Evolutionary conservation across 2,797 vertebrate genomes (phyloP).

Genomic region (Coendou prehensilis): DNA sequence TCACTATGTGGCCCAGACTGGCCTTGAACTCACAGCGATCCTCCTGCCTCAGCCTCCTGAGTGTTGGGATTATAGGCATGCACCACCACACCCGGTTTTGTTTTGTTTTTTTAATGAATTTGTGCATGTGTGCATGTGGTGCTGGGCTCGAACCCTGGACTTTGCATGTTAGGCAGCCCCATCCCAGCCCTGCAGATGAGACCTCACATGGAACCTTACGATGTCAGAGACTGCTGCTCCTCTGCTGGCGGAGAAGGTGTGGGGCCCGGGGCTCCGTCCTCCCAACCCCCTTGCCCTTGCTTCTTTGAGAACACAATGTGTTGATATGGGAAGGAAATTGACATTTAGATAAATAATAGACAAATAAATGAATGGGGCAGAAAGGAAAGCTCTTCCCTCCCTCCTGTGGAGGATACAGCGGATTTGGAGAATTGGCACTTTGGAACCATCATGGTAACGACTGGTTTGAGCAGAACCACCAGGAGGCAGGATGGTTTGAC

Average conservation of each 20-base stretch:
- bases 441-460: neutral
- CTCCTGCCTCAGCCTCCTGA: neutral
- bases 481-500: neutral
- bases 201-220: neutral
- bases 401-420: neutral
- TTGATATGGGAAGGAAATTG: slow-evolving; percentile 26
- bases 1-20: neutral
- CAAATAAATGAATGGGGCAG: neutral
- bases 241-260: neutral
- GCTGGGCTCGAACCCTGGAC: neutral
- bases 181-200: neutral
- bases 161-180: no score
- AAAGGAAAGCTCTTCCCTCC: neutral
- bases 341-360: neutral
- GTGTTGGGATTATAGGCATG: neutral
- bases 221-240: neutral
- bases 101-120: neutral
- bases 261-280: neutral
- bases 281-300: neutral
- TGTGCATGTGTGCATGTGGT: neutral
- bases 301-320: neutral
- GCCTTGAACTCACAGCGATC: neutral
- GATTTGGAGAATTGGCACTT: neutral
- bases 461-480: neutral
- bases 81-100: neutral